Conservation (phyloP, 2,113 vertebrate species). For the Lota lota region DNA sequence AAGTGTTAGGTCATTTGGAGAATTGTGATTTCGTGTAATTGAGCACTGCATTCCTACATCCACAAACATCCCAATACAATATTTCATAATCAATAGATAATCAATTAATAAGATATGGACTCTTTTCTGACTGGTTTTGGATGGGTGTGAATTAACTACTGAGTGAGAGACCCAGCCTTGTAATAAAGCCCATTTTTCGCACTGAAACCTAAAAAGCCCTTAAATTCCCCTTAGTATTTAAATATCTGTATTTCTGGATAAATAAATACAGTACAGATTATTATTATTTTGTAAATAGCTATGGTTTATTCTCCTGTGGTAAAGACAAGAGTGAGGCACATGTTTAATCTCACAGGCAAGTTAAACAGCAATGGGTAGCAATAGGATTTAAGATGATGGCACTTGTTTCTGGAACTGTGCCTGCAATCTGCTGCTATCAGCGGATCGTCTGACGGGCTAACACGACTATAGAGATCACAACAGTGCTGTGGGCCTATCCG, state of each 20-base stretch:
- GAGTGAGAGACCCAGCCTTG: constrained; percentile 82
- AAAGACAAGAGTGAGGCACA: constrained; percentile 79
- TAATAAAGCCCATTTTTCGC: constrained; percentile 78
- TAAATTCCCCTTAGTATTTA: constrained; percentile 73
- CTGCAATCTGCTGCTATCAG: no score
- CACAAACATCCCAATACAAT: constrained; percentile 33
- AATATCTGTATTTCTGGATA: constrained; percentile 72
- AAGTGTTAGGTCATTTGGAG: no score
- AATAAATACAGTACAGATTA: constrained; percentile 76
- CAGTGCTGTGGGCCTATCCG: no score
- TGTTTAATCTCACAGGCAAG: constrained; percentile 63
- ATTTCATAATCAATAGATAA: constrained; percentile 2
- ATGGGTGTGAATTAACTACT: constrained; percentile 88
- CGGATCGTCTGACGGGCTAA: no score
- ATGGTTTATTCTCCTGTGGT: constrained; percentile 89
- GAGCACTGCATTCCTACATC: constrained; percentile 23
- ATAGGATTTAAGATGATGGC: constrained; percentile 6
- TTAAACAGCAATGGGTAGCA: constrained; percentile 26
- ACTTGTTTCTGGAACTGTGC: not conserved
- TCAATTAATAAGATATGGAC: constrained; percentile 42
- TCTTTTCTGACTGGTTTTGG: constrained; percentile 47
- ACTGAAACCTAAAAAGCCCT: constrained; percentile 84
- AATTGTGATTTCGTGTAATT: not conserved
- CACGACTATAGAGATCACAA: no score
- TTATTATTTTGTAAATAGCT: constrained; percentile 82